Percentiles rank a stretch among this genome's conserved stretches.
Conservation (phyloP, 2,113 vertebrate species). For the Lontra canadensis region DNA sequence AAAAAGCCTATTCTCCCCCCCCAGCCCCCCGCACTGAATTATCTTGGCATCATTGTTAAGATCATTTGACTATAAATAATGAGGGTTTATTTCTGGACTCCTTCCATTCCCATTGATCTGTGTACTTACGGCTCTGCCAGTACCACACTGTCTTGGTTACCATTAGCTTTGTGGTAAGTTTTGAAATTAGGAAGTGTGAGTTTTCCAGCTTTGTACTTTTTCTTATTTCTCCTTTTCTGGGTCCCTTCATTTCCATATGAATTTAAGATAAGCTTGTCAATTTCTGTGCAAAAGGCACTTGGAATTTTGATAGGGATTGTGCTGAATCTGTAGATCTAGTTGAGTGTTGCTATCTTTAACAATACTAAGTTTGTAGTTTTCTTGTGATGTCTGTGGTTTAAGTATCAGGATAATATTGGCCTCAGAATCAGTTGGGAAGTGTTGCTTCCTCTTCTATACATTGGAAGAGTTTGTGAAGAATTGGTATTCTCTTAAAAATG, state of each 20-base stretch:
- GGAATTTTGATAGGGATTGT: neutral
- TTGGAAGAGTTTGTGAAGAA: conserved; percentile 39
- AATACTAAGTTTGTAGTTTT: conserved; percentile 11
- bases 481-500: neutral
- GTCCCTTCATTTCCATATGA: neutral
- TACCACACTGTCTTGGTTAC: neutral
- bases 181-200: neutral
- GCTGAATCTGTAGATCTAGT: neutral
- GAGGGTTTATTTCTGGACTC: neutral
- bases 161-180: neutral
- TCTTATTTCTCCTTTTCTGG: conserved; percentile 23
- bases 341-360: neutral
- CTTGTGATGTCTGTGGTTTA: conserved; percentile 16
- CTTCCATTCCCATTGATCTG: neutral
- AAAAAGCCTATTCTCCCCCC: neutral
- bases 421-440: conserved; percentile 22
- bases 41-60: conserved; percentile 11
- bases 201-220: conserved; percentile 8
- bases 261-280: conserved; percentile 3
- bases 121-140: neutral
- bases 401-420: conserved; percentile 12
- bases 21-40: neutral
- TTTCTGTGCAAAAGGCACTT: neutral
- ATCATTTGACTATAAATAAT: neutral
- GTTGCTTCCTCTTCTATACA: neutral